Evolutionary conservation across 1,140 invertebrate species (phyloP).

Genomic region (Drosophila suzukii): DNA sequence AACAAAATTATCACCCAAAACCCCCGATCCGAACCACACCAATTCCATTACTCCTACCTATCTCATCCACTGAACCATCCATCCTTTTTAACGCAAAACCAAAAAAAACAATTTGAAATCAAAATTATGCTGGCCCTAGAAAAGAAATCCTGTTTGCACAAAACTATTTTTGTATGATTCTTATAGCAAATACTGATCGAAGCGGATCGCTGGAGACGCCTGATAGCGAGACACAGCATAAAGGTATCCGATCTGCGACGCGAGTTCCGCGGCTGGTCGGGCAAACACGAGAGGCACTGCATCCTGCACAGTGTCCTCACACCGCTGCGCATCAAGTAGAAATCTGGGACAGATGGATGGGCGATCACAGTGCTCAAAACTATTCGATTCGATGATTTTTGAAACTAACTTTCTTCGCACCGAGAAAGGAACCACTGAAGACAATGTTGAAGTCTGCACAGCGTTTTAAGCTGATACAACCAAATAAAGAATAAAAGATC

Average conservation of each 20-base stretch:
- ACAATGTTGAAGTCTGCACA: conserved; percentile 70
- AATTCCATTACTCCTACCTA: conserved; percentile 9
- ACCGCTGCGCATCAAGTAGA: conserved; percentile 78
- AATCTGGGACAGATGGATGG: conserved; percentile 21
- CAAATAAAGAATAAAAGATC: conserved; percentile 66
- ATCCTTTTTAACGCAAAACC: conserved; percentile 78
- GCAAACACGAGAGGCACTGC: conserved; percentile 82
- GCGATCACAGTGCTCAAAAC: conserved; percentile 60
- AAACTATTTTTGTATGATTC: conserved; percentile 63
- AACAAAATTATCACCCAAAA: conserved; percentile 43
- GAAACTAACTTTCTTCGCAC: conserved; percentile 31
- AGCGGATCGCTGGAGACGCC: conserved; percentile 79
- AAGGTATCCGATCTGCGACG: conserved; percentile 77
- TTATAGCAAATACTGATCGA: conserved; percentile 84
- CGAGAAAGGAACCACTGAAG: conserved; percentile 50
- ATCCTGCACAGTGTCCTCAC: conserved; percentile 83
- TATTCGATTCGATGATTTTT: conserved; percentile 62
- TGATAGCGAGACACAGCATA: conserved; percentile 76
- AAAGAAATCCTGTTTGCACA: conserved; percentile 61
- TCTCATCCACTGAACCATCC: conserved; percentile 10
- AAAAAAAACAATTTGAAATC: conserved; percentile 21
- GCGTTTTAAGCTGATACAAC: conserved; percentile 78
- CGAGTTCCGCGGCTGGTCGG: conserved; percentile 83
- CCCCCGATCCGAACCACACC: conserved; percentile 11
- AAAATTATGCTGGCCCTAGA: conserved; percentile 42